Conservation (phyloP, 2,113 vertebrate genomes). For the Leptosomus discolor region DNA sequence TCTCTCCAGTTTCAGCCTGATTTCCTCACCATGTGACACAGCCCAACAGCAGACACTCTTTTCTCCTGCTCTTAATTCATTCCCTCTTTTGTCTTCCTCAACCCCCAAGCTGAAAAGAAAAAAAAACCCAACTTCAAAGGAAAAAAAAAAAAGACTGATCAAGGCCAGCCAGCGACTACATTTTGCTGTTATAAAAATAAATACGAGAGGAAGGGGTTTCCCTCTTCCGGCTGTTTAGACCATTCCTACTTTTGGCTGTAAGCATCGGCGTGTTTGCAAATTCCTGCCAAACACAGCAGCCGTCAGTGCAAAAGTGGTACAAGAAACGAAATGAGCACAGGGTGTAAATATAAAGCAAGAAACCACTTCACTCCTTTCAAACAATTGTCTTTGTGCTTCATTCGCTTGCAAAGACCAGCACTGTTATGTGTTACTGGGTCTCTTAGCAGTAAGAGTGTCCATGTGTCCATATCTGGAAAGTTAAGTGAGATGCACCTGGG, state of each 20-base stretch:
- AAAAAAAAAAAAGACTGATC: neutral
- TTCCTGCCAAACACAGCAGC: slow-evolving; percentile 1
- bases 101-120: neutral
- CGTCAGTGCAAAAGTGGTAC: neutral
- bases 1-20: slow-evolving; percentile 55
- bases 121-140: neutral
- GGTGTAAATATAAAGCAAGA: neutral
- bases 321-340: neutral
- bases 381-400: neutral
- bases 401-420: neutral
- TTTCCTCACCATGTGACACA: slow-evolving; percentile 29
- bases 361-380: neutral
- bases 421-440: fast-evolving
- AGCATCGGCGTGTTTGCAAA: neutral
- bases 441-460: neutral
- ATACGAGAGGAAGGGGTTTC: slow-evolving; percentile 23
- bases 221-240: neutral
- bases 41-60: neutral
- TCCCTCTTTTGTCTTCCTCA: slow-evolving; percentile 30
- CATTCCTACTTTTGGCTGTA: neutral
- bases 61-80: slow-evolving; percentile 3
- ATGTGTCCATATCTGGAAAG: neutral
- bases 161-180: neutral
- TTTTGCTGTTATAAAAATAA: slow-evolving; percentile 21
- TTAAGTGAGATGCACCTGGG: neutral